Base-by-base conservation (phyloP, 2,113 vertebrate genomes). In the Catharus fuscescens region DNA sequence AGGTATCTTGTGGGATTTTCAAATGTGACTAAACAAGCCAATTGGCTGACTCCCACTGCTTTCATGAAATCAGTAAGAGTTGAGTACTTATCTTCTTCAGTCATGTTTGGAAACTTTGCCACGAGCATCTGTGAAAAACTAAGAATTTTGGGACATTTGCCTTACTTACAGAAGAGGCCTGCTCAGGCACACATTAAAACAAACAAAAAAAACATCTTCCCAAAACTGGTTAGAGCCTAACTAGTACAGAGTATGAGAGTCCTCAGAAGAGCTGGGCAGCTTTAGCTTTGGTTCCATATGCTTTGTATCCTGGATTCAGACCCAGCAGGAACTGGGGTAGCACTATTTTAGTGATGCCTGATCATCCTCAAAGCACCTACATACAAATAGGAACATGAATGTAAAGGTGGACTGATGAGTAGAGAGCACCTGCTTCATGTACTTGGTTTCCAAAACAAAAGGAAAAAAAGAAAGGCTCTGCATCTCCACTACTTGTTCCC, bases 51-150 rank as follows among this genome's bases (percentile, higher is more conserved):
- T 93, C 95, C 88, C 50, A 90, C 81, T 71, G 26, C 32, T 86
- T 88, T 91, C 80, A 88, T 36, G 40, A 95, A 95, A 92, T 79
- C 83, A 67, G 24, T 81, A 88, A 73, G 56, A 90, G 32, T 1
- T 59, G 34, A 16, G 52, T 42, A 77, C 54, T 34, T 71, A 56
- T 67, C 14, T 86, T 89, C 64, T 70, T 73, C 67, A 78, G 59
- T 47, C 32, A 26, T 48, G 72, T 73, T 87, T 93, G 66, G 62
- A 88, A 88, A 82, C 17, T 47, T 73, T 70, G 67, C 24, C 3
- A 2, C n/a, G 80, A 48, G 10, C 6, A 36, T n/a, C 52, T 77
- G 8, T 67, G 76, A 88, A 71, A 59, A 74, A 59, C n/a, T 54
- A 87, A 50, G 26, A 65, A 56, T 67, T 71, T 64, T 5, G 28